phyloP scores from a whole-genome alignment of 2,797 vertebrate genomes.

The Hemitrygon akajei region DNA sequence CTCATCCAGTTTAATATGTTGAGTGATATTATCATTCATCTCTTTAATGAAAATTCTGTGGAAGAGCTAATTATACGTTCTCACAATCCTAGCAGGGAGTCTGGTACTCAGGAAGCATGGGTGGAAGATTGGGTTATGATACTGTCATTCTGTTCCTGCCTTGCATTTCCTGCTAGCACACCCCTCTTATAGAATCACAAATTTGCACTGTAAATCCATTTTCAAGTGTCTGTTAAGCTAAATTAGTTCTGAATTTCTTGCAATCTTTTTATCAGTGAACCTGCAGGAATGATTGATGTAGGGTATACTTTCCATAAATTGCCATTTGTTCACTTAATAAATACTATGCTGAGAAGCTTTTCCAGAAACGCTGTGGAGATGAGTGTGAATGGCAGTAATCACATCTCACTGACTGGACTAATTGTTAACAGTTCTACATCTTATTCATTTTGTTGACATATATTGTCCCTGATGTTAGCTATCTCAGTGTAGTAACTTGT shows the following conservation, averaged over 20 bases:
- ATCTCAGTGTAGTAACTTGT: not conserved
- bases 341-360: not conserved
- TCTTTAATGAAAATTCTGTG: not conserved
- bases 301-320: constrained; percentile 6
- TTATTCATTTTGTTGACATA: constrained; percentile 10
- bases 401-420: not conserved
- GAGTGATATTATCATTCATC: not conserved
- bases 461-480: not conserved
- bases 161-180: not conserved
- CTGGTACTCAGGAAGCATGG: not conserved
- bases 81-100: too few relatives aligned
- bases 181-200: not conserved
- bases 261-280: not conserved
- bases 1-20: not conserved
- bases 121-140: not conserved
- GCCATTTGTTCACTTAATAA: not conserved
- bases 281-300: not conserved
- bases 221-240: not conserved
- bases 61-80: not conserved
- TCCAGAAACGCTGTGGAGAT: not conserved
- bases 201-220: not conserved
- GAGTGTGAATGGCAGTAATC: constrained; percentile 14
- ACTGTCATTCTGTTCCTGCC: not conserved
- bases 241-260: not conserved
- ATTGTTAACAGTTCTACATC: not conserved